Evolutionary conservation across 2,797 vertebrate species (phyloP).

Genomic region (Danio jaintianensis): DNA sequence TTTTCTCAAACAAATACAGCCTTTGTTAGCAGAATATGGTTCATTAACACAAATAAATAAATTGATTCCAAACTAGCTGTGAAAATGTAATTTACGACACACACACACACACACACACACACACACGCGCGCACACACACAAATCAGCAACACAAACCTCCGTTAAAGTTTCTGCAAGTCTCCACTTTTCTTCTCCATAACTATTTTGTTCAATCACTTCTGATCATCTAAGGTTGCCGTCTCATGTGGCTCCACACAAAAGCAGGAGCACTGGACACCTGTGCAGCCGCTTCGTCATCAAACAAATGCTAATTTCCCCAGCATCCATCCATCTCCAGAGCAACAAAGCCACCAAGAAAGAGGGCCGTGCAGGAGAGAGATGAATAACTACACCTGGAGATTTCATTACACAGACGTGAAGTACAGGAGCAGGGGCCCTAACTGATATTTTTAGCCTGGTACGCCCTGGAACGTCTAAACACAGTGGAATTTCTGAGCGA

Average conservation of each 20-base stretch:
- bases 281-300: slow-evolving; percentile 45
- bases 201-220: slow-evolving; percentile 45
- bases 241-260: slow-evolving; percentile 47
- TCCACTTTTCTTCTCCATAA: slow-evolving; percentile 3
- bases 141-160: slow-evolving; percentile 11
- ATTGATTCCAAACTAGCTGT: too few species aligned
- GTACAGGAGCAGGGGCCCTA: slow-evolving; percentile 19
- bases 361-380: slow-evolving; percentile 58
- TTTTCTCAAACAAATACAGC: too few species aligned
- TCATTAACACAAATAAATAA: too few species aligned
- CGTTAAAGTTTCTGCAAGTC: neutral
- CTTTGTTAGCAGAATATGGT: too few species aligned
- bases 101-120: neutral
- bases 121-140: neutral
- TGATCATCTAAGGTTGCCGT: slow-evolving; percentile 44
- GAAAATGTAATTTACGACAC: neutral
- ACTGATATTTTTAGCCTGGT: slow-evolving; percentile 60
- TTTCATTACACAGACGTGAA: slow-evolving; percentile 65
- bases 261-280: slow-evolving; percentile 50
- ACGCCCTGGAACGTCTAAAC: slow-evolving; percentile 67
- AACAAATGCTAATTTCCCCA: slow-evolving; percentile 52
- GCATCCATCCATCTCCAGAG: slow-evolving; percentile 33
- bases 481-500: slow-evolving; percentile 76
- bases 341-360: slow-evolving; percentile 47
- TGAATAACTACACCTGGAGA: slow-evolving; percentile 71